phyloP scores from a whole-genome alignment of 92 coral and sea anemone species.

The Parazoanthus atlanticus region DNA sequence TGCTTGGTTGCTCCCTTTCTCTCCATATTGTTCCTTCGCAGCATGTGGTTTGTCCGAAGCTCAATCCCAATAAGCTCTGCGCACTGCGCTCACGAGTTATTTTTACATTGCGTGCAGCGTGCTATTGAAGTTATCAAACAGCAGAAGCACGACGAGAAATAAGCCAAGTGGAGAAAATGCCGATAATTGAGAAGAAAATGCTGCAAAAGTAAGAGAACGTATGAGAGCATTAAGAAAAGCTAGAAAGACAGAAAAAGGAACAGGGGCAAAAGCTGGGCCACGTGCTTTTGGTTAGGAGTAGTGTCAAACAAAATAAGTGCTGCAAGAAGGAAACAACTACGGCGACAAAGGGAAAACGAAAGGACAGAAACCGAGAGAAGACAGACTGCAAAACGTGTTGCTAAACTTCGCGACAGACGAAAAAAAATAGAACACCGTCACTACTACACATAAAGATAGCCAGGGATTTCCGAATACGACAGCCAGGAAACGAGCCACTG shows the following conservation, averaged over 20 bases:
- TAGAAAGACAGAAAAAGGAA: background rate
- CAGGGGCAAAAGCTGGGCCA: slow-evolving; percentile 13
- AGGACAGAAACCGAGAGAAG: slow-evolving; percentile 7
- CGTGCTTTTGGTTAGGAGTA: background rate
- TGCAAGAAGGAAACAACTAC: background rate
- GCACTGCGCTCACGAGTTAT: background rate
- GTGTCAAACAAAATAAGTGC: slow-evolving; percentile 20
- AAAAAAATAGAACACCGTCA: background rate
- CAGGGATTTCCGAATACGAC: slow-evolving; percentile 13
- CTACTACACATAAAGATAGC: slow-evolving; percentile 1
- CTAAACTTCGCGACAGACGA: slow-evolving; percentile 1
- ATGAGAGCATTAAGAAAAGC: slow-evolving; percentile 15
- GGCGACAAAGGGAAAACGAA: slow-evolving; percentile 1
- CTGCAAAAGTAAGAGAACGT: slow-evolving; percentile 18
- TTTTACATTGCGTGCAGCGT: background rate
- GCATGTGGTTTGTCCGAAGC: background rate
- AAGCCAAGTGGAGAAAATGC: background rate
- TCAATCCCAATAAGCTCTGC: background rate
- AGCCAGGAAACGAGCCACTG: slow-evolving; percentile 20
- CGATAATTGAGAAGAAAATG: slow-evolving; percentile 12
- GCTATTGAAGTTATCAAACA: slow-evolving; percentile 7
- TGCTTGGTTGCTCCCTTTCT: slow-evolving; percentile 23
- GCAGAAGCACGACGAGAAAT: background rate
- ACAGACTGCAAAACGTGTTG: slow-evolving; percentile 17
- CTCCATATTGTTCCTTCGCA: slow-evolving; percentile 3